phyloP scores from a whole-genome alignment of 2,797 vertebrate genomes.

The Galaxias olidus region DNA sequence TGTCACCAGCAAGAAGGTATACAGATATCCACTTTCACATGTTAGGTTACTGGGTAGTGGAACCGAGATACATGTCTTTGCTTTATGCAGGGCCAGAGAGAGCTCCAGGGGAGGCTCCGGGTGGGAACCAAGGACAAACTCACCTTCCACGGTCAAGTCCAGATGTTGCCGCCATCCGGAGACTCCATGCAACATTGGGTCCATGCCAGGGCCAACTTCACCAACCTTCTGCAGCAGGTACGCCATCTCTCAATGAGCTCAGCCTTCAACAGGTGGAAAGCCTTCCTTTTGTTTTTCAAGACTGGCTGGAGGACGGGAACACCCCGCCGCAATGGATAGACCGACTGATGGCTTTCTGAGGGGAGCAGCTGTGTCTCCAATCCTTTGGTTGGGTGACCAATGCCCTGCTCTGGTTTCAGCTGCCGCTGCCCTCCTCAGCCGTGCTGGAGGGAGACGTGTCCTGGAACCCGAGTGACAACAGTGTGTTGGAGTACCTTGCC shows the following conservation, averaged over 20 bases:
- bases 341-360: too few relatives aligned
- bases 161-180: slow-evolving; percentile 49
- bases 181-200: slow-evolving; percentile 51
- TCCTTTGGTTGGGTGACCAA: too few relatives aligned
- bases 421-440: slow-evolving; percentile 73
- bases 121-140: slow-evolving; percentile 72
- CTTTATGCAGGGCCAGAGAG: slow-evolving; percentile 67
- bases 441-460: slow-evolving; percentile 69
- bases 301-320: too few relatives aligned
- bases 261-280: not conserved
- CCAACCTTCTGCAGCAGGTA: slow-evolving; percentile 82
- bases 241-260: slow-evolving; percentile 5
- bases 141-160: slow-evolving; percentile 69
- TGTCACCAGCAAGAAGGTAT: slow-evolving; percentile 70
- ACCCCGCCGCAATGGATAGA: too few relatives aligned
- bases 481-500: slow-evolving; percentile 66
- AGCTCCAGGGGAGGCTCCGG: slow-evolving; percentile 68
- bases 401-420: slow-evolving; percentile 57
- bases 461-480: slow-evolving; percentile 58
- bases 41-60: not conserved
- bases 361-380: too few relatives aligned
- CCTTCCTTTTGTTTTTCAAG: not conserved
- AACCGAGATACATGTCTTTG: not conserved
- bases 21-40: not conserved
- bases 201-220: slow-evolving; percentile 68